Conservation (phyloP, 2,888 invertebrate genomes). For the Micropterix aruncella region DNA sequence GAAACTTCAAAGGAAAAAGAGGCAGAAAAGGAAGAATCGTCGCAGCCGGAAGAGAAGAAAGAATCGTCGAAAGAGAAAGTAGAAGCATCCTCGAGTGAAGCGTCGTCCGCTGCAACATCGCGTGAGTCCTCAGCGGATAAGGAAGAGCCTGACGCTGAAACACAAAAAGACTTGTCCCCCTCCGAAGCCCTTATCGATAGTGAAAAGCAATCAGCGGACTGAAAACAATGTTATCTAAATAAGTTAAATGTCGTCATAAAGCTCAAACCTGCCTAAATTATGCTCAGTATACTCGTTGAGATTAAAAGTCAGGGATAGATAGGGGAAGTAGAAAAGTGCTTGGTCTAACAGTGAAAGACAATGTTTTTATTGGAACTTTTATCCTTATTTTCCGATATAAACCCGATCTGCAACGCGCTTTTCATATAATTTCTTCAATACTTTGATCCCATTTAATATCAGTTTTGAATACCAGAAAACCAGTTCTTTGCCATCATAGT, state of each 20-base stretch:
- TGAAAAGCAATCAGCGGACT: conserved; percentile 25
- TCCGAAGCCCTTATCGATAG: conserved; percentile 31
- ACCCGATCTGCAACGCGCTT: no score
- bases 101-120: conserved; percentile 17
- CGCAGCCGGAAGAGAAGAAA: not conserved
- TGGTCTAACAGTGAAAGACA: no score
- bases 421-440: no score
- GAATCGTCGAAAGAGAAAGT: not conserved
- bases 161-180: conserved; percentile 22
- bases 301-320: no score
- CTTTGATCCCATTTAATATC: no score
- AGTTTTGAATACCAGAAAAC: no score
- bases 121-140: conserved; percentile 12
- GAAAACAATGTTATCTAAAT: conserved; percentile 2
- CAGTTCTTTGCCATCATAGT: no score
- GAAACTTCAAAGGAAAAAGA: conserved; percentile 5
- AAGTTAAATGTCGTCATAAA: not conserved
- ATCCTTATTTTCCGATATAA: no score
- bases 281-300: no score
- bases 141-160: conserved; percentile 15
- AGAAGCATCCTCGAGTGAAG: conserved; percentile 5
- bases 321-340: no score
- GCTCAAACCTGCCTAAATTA: not conserved
- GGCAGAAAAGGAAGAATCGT: not conserved
- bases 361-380: no score